These are phyloP conservation scores for Hylaeus volcanicus DNA, from an alignment of 1,140 invertebrate genomes.

Conservation along the genomic window DNA sequence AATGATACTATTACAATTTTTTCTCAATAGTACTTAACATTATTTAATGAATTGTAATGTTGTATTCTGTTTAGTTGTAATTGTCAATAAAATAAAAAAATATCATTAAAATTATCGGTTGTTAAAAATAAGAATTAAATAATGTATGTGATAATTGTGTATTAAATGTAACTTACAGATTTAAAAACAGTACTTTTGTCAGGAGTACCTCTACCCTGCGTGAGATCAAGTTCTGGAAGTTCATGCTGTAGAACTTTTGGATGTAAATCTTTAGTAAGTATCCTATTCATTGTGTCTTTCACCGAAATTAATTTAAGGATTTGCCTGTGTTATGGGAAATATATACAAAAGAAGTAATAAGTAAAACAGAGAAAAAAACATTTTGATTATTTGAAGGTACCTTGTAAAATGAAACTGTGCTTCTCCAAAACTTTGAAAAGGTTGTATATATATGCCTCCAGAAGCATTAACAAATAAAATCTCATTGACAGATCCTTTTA, in stretches of 20 bases:
- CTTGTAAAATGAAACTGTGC: constrained; percentile 74
- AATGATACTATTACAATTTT: not conserved
- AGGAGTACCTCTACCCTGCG: constrained; percentile 71
- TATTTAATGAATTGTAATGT: too few relatives aligned
- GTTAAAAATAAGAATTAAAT: too few relatives aligned
- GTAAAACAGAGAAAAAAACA: not conserved
- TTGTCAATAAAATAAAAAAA: too few relatives aligned
- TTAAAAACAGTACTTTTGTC: constrained; percentile 72
- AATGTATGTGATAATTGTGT: not conserved
- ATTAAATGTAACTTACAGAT: constrained; percentile 67
- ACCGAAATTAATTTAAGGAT: constrained; percentile 61
- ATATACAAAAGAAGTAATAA: constrained; percentile 9
- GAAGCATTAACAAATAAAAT: constrained; percentile 74
- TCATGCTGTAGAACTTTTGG: constrained; percentile 70
- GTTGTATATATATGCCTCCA: constrained; percentile 76
- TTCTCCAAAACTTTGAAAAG: constrained; percentile 77
- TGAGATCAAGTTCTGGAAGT: constrained; percentile 74
- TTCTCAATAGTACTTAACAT: not conserved
- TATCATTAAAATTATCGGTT: too few relatives aligned
- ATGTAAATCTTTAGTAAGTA: constrained; percentile 48
- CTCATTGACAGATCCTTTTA: constrained; percentile 31
- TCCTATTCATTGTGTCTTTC: constrained; percentile 59
- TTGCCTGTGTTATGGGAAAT: constrained; percentile 57
- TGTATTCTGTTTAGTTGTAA: too few relatives aligned
- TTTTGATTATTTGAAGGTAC: constrained; percentile 52